Base-by-base conservation (phyloP, 2,888 invertebrate species). In the Drosophila leonis region DNA sequence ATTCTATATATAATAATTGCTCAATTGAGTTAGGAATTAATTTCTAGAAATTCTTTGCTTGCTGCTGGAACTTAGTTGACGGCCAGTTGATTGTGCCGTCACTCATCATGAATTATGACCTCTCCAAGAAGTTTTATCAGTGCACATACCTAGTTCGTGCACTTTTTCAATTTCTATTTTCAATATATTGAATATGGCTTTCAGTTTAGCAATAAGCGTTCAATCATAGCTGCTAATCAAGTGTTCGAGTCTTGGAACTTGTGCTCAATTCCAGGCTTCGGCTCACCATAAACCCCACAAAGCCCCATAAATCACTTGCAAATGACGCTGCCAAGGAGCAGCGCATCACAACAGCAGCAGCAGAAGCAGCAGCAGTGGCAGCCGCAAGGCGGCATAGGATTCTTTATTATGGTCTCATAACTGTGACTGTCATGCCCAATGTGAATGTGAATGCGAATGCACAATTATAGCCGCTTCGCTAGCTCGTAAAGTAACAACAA, bases 391-490 rank as follows among this genome's bases (percentile, higher is more conserved):
- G 52, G 48, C 39, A 39, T 42, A 65, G 51, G 39, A 72, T 54
- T 39, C 88, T 37, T 62, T 75, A 82, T 73, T 84, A 83, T 65
- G 72, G 69, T 29, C 42, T 27, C 37, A n/a, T 33, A 48, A 52
- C 74, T 52, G 60, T 27, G 54, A 55, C 65, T 72, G 66, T 65
- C 64, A 65, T 54, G 59, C 59, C 51, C 56, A 61, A 57, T 73
- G 83, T 57, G 74, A 83, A 71, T 80, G 85, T 42, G 68, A 68
- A 72, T 75, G 86, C 66, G 90, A 86, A 83, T 87, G 86, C 90
- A 87, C 86, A 87, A 87, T 90, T 87, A 87, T 86, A 80, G 79
- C 56, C 77, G 90, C 86, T 83, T 81, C 74, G 90, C 65, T 90
- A 49, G 90, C 54, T 85, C 90, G 88, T 90, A 88, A 90, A 88